Conservation (phyloP, 2,113 vertebrate genomes). For the Puntigrus tetrazona region DNA sequence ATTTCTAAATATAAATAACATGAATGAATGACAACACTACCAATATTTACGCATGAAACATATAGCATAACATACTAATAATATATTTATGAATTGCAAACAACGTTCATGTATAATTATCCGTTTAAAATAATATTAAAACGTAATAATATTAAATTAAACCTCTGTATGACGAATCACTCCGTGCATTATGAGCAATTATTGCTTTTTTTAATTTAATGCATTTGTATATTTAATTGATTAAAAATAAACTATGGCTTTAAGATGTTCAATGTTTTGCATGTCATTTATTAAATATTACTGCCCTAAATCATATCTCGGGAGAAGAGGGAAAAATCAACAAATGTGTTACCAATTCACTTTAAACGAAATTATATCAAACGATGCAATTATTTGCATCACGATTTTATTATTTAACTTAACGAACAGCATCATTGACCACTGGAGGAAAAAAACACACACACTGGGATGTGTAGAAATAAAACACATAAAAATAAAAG, state of each 20-base stretch:
- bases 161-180: neutral
- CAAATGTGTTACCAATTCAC: neutral
- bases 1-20: neutral
- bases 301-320: neutral
- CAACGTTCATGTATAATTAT: neutral
- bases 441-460: neutral
- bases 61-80: neutral
- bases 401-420: neutral
- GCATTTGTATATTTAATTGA: neutral
- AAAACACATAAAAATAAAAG: neutral
- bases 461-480: neutral
- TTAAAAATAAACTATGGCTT: neutral
- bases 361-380: neutral
- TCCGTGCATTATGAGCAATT: neutral
- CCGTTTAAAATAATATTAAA: neutral
- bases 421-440: neutral
- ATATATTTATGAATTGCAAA: neutral
- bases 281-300: neutral
- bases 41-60: neutral
- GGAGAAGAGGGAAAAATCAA: neutral
- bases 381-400: neutral
- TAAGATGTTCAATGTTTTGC: neutral
- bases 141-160: neutral
- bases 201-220: neutral
- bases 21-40: neutral